Evolutionary conservation across 2,888 invertebrate genomes (phyloP).

Genomic region (Chrysolina oricalcia): DNA sequence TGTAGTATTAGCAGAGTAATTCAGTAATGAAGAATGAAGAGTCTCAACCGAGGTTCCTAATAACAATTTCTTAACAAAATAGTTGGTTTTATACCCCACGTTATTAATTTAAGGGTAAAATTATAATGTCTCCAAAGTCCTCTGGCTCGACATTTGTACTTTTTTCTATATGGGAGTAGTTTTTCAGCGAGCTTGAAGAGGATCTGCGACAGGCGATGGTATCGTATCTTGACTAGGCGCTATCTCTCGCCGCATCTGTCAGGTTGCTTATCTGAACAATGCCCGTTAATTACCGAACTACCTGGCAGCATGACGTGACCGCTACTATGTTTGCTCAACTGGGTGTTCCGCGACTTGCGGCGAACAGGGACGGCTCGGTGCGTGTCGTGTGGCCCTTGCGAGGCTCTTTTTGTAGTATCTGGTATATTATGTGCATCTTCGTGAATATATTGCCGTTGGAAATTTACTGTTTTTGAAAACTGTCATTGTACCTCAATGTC

Average conservation of each 20-base stretch:
- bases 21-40: no score
- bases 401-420: no score
- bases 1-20: no score
- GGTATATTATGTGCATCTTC: no score
- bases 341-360: slow-evolving; percentile 49
- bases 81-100: no score
- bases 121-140: background rate
- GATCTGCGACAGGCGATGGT: slow-evolving; percentile 33
- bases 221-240: slow-evolving; percentile 28
- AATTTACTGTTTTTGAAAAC: no score
- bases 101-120: background rate
- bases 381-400: background rate
- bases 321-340: slow-evolving; percentile 62
- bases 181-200: slow-evolving; percentile 15
- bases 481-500: no score
- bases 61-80: no score
- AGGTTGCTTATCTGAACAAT: slow-evolving; percentile 66
- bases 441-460: no score
- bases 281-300: slow-evolving; percentile 69
- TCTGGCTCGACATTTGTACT: background rate
- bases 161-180: background rate
- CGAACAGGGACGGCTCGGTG: background rate
- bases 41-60: no score
- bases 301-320: slow-evolving; percentile 67
- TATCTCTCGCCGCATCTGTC: slow-evolving; percentile 34